These are phyloP conservation scores for Mesorhabditis belari DNA, from an alignment of 2,888 invertebrate species.

Conservation along the genomic window DNA sequence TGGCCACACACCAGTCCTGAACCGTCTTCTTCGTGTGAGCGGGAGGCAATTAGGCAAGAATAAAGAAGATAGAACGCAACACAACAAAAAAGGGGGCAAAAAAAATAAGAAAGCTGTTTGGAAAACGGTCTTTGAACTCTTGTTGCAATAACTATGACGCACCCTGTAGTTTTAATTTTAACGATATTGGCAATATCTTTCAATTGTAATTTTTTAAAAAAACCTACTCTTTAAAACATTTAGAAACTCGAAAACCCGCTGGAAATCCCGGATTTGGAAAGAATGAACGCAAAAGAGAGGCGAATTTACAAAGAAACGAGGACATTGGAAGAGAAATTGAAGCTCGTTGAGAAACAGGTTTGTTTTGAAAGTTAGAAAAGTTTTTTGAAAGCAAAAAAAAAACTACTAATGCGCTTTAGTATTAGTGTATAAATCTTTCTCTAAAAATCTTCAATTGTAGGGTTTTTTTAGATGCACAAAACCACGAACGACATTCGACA, in stretches of 20 bases:
- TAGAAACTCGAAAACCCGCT: not conserved
- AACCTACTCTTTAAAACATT: not conserved
- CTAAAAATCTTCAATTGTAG: too few species aligned
- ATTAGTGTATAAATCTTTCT: too few species aligned
- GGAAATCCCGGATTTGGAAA: not conserved
- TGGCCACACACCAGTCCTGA: too few species aligned
- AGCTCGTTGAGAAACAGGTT: not conserved
- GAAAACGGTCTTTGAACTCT: too few species aligned
- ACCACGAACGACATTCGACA: too few species aligned
- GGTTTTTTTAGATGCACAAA: not conserved
- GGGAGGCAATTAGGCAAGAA: too few species aligned
- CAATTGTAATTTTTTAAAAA: not conserved
- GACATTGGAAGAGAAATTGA: not conserved
- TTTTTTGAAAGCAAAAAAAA: not conserved
- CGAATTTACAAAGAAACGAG: not conserved
- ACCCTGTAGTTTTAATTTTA: not conserved
- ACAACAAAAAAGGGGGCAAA: too few species aligned
- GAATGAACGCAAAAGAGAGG: not conserved
- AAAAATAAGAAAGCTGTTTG: too few species aligned
- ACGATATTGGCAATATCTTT: not conserved
- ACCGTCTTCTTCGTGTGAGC: too few species aligned
- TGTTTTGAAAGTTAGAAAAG: not conserved
- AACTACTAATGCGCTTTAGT: too few species aligned
- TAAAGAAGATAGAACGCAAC: too few species aligned
- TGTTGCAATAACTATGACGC: too few species aligned